Evolutionary conservation across 2,113 vertebrate species (phyloP).

Genomic region (Cnemophilus loriae): DNA sequence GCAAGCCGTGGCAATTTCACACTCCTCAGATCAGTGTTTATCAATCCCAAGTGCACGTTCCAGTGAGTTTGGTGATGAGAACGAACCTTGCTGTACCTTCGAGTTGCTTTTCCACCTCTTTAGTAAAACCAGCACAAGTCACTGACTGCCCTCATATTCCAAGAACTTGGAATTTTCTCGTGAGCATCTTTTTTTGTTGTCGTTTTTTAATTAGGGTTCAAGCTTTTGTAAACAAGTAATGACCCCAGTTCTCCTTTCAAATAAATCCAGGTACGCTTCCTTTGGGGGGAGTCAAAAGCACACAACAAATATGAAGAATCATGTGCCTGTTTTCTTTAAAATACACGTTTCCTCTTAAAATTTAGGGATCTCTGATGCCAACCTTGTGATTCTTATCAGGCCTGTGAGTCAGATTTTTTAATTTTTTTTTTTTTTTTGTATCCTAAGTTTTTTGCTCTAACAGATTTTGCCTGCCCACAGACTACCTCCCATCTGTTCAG

Average conservation of each 20-base stretch:
- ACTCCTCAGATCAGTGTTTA: background rate
- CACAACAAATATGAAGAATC: background rate
- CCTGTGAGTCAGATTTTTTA: conserved; percentile 25
- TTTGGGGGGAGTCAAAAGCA: background rate
- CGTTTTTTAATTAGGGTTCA: background rate
- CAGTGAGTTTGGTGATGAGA: background rate
- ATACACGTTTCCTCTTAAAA: background rate
- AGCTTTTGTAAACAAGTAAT: background rate
- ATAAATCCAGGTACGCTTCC: background rate
- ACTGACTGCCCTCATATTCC: background rate
- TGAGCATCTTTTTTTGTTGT: background rate
- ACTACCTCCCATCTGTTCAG: conserved; percentile 50
- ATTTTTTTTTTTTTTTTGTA: background rate
- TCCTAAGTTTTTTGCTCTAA: background rate
- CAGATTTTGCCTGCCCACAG: conserved; percentile 58
- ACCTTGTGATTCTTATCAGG: conserved; percentile 37
- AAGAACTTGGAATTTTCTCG: background rate
- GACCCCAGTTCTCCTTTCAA: background rate
- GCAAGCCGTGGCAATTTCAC: background rate
- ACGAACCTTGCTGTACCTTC: background rate
- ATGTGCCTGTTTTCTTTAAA: background rate
- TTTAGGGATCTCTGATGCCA: background rate
- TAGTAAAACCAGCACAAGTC: background rate
- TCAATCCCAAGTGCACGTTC: background rate
- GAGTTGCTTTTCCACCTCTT: background rate